Evolutionary conservation across 2,888 invertebrate genomes (phyloP).

Genomic region (Tyria jacobaeae): DNA sequence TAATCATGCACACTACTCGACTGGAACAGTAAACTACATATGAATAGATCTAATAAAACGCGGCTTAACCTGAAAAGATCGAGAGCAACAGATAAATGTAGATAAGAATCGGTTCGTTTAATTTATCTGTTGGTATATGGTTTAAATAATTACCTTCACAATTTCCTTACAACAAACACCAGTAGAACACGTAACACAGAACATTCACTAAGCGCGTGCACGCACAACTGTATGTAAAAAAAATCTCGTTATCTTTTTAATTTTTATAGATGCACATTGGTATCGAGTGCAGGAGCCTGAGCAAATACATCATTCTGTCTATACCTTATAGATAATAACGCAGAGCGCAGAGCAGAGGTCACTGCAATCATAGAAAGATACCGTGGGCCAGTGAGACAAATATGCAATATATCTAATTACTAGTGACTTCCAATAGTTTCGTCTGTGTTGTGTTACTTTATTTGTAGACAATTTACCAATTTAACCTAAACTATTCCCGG

Average conservation of each 20-base stretch:
- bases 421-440: slow-evolving; percentile 47
- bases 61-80: background rate
- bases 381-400: slow-evolving; percentile 71
- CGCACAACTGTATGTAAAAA: slow-evolving; percentile 14
- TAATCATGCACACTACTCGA: background rate
- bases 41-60: no score
- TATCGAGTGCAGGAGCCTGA: slow-evolving; percentile 61
- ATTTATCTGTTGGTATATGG: background rate
- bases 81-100: background rate
- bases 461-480: slow-evolving; percentile 25
- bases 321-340: slow-evolving; percentile 80
- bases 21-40: no score
- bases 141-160: slow-evolving; percentile 41
- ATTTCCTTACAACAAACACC: slow-evolving; percentile 26
- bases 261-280: slow-evolving; percentile 52
- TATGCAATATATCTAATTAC: slow-evolving; percentile 66
- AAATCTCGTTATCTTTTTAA: slow-evolving; percentile 47
- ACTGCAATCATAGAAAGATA: slow-evolving; percentile 82
- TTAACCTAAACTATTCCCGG: background rate
- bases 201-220: slow-evolving; percentile 35
- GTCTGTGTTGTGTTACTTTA: slow-evolving; percentile 25
- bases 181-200: slow-evolving; percentile 26
- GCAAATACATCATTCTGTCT: slow-evolving; percentile 76
- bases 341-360: slow-evolving; percentile 74
- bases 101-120: background rate